phyloP scores from a whole-genome alignment of 1,140 invertebrate genomes.

The Wiebesia pumilae region DNA sequence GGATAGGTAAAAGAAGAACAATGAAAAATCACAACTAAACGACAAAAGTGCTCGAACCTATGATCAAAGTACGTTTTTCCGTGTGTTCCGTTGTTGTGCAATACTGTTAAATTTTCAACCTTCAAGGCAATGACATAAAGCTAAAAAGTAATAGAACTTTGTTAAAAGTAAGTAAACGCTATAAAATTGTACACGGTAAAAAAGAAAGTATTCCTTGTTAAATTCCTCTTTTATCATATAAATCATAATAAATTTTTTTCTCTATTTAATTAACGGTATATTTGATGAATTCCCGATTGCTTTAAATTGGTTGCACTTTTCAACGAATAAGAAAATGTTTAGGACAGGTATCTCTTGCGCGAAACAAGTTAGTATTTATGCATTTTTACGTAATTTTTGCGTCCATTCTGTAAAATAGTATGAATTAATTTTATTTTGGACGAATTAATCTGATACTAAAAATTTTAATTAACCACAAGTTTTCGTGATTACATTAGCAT shows the following conservation, averaged over 20 bases:
- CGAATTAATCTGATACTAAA: background rate
- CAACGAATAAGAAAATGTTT: background rate
- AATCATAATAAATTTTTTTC: background rate
- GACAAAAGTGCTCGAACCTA: background rate
- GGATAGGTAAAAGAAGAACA: background rate
- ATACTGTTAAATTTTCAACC: conserved; percentile 7
- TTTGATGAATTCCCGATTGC: background rate
- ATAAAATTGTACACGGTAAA: background rate
- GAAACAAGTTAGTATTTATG: background rate
- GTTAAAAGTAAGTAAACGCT: background rate
- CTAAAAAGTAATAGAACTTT: conserved; percentile 14
- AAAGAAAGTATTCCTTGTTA: background rate
- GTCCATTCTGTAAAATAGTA: background rate
- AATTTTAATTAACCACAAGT: background rate
- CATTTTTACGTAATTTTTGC: background rate
- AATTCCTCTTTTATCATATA: background rate
- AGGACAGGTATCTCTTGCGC: background rate
- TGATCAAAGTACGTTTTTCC: background rate
- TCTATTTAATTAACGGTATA: background rate
- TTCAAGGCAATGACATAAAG: background rate
- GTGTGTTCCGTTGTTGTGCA: background rate
- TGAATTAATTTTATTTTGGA: background rate
- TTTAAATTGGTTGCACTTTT: background rate
- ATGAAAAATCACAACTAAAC: background rate
- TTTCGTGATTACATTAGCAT: background rate